A percentile compares a stretch with the other conserved stretches of the same genome.
phyloP scores from a whole-genome alignment of 1,140 invertebrate genomes.

The Agrilus planipennis region DNA sequence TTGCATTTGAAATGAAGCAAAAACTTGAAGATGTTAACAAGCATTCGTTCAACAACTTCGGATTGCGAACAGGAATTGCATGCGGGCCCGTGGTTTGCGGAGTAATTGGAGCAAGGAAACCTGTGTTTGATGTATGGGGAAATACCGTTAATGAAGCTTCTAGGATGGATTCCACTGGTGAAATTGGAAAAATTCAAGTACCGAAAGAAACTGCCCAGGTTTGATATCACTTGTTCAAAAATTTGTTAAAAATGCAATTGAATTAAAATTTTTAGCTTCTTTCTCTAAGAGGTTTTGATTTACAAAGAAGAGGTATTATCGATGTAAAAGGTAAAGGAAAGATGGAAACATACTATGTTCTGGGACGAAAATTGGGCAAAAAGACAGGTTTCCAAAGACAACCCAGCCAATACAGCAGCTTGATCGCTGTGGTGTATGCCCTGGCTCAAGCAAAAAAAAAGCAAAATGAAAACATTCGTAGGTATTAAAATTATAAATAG shows the following conservation, averaged over 20 bases:
- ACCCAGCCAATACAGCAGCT: slow-evolving; percentile 59
- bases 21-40: slow-evolving; percentile 87
- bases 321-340: slow-evolving; percentile 90
- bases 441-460: slow-evolving; percentile 61
- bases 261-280: slow-evolving; percentile 47
- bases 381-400: slow-evolving; percentile 46
- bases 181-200: slow-evolving; percentile 78
- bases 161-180: slow-evolving; percentile 83
- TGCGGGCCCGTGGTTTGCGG: slow-evolving; percentile 91
- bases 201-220: slow-evolving; percentile 73
- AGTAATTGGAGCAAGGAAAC: slow-evolving; percentile 93
- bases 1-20: slow-evolving; percentile 82
- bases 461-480: slow-evolving; percentile 40
- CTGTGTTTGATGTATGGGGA: slow-evolving; percentile 98
- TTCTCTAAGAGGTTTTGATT: slow-evolving; percentile 54
- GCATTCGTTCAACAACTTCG: slow-evolving; percentile 96
- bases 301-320: slow-evolving; percentile 67
- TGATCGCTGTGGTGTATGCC: slow-evolving; percentile 79
- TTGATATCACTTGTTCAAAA: slow-evolving; percentile 8
- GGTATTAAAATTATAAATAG: slow-evolving; percentile 11
- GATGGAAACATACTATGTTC: slow-evolving; percentile 89
- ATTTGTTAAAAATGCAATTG: background rate
- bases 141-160: slow-evolving; percentile 89
- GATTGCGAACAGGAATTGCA: slow-evolving; percentile 83
- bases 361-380: slow-evolving; percentile 44